Percentiles rank a stretch among this genome's conserved stretches.
phyloP scores from a whole-genome alignment of 2,797 vertebrate species.

The Rhinophrynus dorsalis region DNA sequence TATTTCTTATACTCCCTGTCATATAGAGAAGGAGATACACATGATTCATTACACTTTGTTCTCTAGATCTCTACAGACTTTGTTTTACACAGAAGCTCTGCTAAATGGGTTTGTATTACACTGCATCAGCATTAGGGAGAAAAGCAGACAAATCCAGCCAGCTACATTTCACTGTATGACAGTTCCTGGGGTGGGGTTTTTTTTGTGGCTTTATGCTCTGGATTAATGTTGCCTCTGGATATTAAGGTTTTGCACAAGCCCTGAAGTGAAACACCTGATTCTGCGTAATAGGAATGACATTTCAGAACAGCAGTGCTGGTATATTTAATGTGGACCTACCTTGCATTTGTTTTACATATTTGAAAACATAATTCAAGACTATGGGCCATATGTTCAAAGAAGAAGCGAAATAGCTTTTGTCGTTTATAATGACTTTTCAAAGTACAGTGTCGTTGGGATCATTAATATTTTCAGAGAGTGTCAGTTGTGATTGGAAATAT shows the following conservation, averaged over 20 bases:
- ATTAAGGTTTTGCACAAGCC: constrained; percentile 28
- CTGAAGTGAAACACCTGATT: constrained; percentile 33
- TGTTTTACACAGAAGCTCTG: constrained; percentile 50
- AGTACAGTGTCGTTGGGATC: no score
- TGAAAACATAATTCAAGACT: no score
- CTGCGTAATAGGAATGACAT: constrained; percentile 24
- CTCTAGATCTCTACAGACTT: constrained; percentile 51
- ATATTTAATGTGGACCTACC: no score
- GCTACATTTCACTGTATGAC: constrained; percentile 44
- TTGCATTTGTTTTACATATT: no score
- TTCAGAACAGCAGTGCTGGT: neutral
- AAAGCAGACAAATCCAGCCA: constrained; percentile 43
- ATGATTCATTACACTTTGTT: constrained; percentile 45
- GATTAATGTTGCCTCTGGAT: constrained; percentile 36
- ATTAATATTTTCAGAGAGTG: no score
- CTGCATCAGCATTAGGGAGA: constrained; percentile 50
- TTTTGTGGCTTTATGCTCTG: constrained; percentile 18
- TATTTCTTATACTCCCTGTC: constrained; percentile 52
- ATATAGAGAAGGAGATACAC: constrained; percentile 51
- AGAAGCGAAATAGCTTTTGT: no score
- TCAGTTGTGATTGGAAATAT: no score
- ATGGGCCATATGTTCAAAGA: no score
- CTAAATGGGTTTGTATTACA: constrained; percentile 51
- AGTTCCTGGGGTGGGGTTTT: constrained; percentile 26
- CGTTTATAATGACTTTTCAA: no score